These are phyloP conservation scores for Diacarnus erythraeanus DNA, from an alignment of 37 sponge, comb jelly and placozoan genomes.

Conservation along the genomic window DNA sequence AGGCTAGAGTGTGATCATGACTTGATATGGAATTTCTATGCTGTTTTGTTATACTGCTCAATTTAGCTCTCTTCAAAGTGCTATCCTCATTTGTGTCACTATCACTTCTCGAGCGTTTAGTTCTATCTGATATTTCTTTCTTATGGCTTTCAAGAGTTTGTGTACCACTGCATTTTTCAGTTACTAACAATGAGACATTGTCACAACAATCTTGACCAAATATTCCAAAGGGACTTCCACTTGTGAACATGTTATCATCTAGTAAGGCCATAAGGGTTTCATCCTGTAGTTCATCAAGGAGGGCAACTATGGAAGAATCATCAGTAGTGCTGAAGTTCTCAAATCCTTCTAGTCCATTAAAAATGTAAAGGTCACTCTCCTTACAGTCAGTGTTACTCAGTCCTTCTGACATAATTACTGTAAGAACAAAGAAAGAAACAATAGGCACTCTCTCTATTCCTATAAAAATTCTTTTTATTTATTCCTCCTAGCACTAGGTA, in stretches of 20 bases:
- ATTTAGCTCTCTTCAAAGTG: not conserved
- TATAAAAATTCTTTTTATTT: no score
- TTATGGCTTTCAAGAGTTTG: no score
- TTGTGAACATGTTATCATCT: not conserved
- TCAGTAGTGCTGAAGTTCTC: constrained; percentile 2
- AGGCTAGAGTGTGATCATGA: constrained; percentile 5
- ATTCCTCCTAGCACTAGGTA: no score
- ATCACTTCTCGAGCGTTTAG: not conserved
- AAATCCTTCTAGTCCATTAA: constrained; percentile 17
- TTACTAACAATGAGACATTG: not conserved
- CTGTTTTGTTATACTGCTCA: not conserved
- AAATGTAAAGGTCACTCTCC: not conserved
- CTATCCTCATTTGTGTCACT: not conserved
- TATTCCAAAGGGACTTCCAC: not conserved
- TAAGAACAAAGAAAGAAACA: no score
- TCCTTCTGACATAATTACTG: no score
- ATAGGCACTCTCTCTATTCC: no score
- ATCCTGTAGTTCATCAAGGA: constrained; percentile 43
- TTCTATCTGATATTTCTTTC: not conserved
- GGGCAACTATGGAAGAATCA: constrained; percentile 11
- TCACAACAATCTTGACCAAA: not conserved
- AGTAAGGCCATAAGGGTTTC: constrained; percentile 16
- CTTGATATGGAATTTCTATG: not conserved
- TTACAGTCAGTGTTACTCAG: not conserved
- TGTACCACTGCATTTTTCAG: no score